phyloP scores from a whole-genome alignment of 2,797 vertebrate species.

The Dallia pectoralis region DNA sequence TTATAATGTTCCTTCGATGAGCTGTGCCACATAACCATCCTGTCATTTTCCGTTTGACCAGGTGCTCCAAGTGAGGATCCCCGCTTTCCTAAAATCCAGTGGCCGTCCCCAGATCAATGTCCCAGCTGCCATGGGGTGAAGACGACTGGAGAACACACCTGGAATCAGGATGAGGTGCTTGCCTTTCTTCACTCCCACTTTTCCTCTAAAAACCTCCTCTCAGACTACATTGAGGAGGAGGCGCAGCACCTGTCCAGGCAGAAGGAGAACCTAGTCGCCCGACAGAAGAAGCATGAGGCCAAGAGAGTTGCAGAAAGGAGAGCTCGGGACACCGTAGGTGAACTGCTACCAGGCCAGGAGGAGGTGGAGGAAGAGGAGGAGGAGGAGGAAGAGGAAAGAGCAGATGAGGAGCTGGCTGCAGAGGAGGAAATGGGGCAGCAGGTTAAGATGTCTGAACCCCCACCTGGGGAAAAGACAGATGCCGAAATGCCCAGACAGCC shows the following conservation, averaged over 20 bases:
- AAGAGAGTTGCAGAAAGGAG: slow-evolving; percentile 22
- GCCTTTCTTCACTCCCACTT: slow-evolving; percentile 79
- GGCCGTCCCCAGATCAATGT: slow-evolving; percentile 83
- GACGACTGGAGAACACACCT: slow-evolving; percentile 66
- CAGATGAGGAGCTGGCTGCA: slow-evolving; percentile 14
- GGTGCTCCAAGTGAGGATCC: slow-evolving; percentile 87
- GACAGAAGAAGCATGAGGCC: slow-evolving; percentile 11
- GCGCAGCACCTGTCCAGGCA: slow-evolving; percentile 42
- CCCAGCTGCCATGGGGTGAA: slow-evolving; percentile 75
- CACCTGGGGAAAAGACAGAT: slow-evolving; percentile 42
- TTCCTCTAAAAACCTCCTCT: slow-evolving; percentile 68
- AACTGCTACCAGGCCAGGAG: slow-evolving; percentile 13
- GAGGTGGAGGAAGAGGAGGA: slow-evolving; percentile 28
- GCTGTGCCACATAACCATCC: background rate
- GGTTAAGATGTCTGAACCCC: slow-evolving; percentile 26
- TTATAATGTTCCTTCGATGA: background rate
- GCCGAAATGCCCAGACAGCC: slow-evolving; percentile 4
- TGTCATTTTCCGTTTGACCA: slow-evolving; percentile 46
- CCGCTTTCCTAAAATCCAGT: slow-evolving; percentile 89
- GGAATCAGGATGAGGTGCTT: slow-evolving; percentile 70
- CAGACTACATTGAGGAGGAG: slow-evolving; percentile 63
- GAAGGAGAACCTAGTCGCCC: slow-evolving; percentile 33
- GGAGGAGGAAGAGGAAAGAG: slow-evolving; percentile 25
- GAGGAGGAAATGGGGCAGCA: slow-evolving; percentile 27
- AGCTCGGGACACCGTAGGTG: slow-evolving; percentile 24